Percentiles rank a stretch among this genome's conserved stretches.
Evolutionary conservation across 2,797 vertebrate species (phyloP).

Genomic region (Syngnathus acus): DNA sequence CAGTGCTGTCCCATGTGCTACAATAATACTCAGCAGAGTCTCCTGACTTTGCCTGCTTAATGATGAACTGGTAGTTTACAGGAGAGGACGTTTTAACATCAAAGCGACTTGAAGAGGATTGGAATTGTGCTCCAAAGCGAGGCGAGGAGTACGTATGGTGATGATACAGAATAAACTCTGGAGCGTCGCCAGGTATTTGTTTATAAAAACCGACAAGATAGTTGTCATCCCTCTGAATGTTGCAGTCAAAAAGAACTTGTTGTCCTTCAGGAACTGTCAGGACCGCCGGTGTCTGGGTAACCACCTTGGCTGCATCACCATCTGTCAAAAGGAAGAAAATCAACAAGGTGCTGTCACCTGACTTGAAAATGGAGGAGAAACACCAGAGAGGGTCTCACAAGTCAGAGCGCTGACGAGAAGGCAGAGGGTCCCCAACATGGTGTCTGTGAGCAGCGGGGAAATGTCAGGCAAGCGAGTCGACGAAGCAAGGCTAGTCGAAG

Average conservation of each 20-base stretch:
- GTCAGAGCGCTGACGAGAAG: neutral
- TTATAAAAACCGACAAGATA: neutral
- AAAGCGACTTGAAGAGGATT: neutral
- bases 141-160: neutral
- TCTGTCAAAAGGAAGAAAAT: neutral
- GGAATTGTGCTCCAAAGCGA: neutral
- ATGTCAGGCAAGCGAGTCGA: neutral
- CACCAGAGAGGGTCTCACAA: neutral
- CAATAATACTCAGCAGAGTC: constrained; percentile 1
- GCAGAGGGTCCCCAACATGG: neutral
- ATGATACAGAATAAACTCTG: neutral
- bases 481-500: neutral
- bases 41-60: neutral
- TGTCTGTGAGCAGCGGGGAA: neutral
- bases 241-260: neutral
- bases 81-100: neutral
- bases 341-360: neutral
- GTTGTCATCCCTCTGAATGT: neutral
- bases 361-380: neutral
- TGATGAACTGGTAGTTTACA: neutral
- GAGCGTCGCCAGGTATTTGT: neutral
- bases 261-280: neutral
- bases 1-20: neutral
- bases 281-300: neutral
- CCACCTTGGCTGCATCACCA: neutral